Base-by-base conservation (phyloP, 2,888 invertebrate genomes). In the Netelia melanura region DNA sequence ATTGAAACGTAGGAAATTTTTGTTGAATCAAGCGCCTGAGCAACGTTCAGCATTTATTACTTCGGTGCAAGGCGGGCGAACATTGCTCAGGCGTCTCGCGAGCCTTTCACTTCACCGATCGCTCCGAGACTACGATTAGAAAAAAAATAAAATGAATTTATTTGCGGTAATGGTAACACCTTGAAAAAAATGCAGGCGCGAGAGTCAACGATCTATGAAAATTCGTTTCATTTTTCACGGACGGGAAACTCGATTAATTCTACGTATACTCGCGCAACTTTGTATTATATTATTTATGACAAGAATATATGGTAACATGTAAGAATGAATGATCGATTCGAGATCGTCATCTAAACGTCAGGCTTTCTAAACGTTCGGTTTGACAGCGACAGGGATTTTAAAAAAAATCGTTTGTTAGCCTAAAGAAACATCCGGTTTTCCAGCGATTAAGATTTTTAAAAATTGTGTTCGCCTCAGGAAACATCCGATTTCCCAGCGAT, bases 191-290 rank as follows among this genome's bases (percentile, higher is more conserved):
- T 38, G 17, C 52, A 44, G 54, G 25, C 23, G 25, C 48, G 21
- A 21, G 48, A 65, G n/a, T 85, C 80, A 72, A 83, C 82, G 80
- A 72, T 83, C 82, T 64, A 30, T 68, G 62, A 62, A 76, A 68
- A 72, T 80, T 14, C 67, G 68, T 56, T 80, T 25, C 52, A 80
- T 80, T 80, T 77, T 83, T 38, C 71, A 62, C 54, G 71, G 61
- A 76, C 48, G 75, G 75, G 43, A 72, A 79, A 61, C 48, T 74
- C 30, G 38, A 14, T 74, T 81, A 67, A 79, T 75, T 38, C 48
- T 78, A 30, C 14, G 79, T 79, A 61, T 82, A 43, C 25, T 58
- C 79, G 78, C 25, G 43, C 38, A 71, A 56, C 58, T 70, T 38
- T 56, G 30, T 10, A 44, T 9, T 21, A 21, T 30, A 30, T 3